Conservation (phyloP, 2,113 vertebrate genomes). For the Delphinus delphis region DNA sequence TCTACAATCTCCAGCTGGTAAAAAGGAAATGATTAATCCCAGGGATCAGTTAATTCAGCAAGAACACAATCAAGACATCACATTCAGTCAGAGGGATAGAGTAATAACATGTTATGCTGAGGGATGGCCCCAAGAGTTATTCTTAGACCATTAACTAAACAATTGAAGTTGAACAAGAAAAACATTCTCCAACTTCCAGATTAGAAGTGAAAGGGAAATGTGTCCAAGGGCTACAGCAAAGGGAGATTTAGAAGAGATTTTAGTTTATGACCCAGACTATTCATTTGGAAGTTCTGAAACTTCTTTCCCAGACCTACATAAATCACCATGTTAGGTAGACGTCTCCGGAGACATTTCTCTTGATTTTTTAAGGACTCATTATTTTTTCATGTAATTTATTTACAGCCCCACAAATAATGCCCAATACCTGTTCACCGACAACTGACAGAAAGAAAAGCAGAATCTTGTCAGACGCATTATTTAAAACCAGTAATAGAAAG, state of each 20-base stretch:
- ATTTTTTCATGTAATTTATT: constrained; percentile 68
- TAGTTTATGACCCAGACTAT: constrained; percentile 41
- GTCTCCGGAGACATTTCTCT: constrained; percentile 40
- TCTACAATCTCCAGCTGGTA: constrained; percentile 64
- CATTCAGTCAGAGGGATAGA: constrained; percentile 51
- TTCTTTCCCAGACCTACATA: constrained; percentile 5
- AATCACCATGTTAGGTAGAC: constrained; percentile 29
- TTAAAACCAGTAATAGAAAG: constrained; percentile 71
- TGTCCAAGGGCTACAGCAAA: constrained; percentile 19
- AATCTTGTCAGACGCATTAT: constrained; percentile 70
- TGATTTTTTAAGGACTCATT: constrained; percentile 60
- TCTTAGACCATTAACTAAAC: constrained; percentile 72
- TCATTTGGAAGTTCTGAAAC: constrained; percentile 63
- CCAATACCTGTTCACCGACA: constrained; percentile 57
- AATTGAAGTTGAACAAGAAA: constrained; percentile 65
- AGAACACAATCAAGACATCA: constrained; percentile 63
- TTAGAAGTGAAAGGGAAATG: constrained; percentile 23
- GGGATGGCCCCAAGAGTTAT: constrained; percentile 30
- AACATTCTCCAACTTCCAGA: constrained; percentile 32
- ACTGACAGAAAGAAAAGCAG: constrained; percentile 76
- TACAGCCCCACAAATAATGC: constrained; percentile 68
- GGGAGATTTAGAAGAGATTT: constrained; percentile 13
- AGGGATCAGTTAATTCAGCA: constrained; percentile 54
- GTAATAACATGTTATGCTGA: constrained; percentile 19
- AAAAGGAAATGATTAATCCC: constrained; percentile 68